phyloP scores from a whole-genome alignment of 1,140 invertebrate species.

The Trypoxylus dichotomus region DNA sequence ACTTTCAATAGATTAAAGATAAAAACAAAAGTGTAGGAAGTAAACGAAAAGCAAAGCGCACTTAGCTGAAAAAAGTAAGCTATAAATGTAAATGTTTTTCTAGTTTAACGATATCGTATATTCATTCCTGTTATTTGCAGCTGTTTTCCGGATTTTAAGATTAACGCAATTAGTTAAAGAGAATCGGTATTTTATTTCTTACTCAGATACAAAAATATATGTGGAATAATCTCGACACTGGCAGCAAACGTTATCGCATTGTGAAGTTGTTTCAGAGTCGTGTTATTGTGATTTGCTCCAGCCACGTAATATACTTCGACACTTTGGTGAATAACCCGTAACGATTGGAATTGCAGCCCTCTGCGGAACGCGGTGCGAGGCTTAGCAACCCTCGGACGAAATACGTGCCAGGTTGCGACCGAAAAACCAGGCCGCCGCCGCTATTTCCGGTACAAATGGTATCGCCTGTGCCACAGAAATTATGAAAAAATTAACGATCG shows the following conservation, averaged over 20 bases:
- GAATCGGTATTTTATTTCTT: too few species aligned
- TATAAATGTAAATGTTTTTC: too few species aligned
- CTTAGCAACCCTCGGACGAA: constrained; percentile 50
- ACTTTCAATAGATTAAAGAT: background rate
- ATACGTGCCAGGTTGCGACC: background rate
- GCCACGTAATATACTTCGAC: constrained; percentile 8
- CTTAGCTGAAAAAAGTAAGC: too few species aligned
- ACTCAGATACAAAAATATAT: too few species aligned
- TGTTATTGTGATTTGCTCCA: background rate
- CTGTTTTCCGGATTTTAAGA: too few species aligned
- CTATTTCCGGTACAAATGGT: constrained; percentile 48
- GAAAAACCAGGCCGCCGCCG: constrained; percentile 49
- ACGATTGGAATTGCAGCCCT: constrained; percentile 44
- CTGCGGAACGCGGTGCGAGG: constrained; percentile 37
- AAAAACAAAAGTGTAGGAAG: background rate
- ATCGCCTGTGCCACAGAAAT: constrained; percentile 34
- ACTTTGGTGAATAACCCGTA: constrained; percentile 47
- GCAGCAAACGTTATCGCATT: too few species aligned
- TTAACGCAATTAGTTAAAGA: too few species aligned
- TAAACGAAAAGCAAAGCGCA: too few species aligned
- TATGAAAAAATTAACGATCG: background rate
- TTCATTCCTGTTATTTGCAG: too few species aligned
- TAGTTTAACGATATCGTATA: too few species aligned
- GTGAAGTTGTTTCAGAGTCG: background rate
- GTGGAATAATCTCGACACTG: too few species aligned